phyloP scores from a whole-genome alignment of 2,797 vertebrate genomes.

The Phrynocephalus forsythii region DNA sequence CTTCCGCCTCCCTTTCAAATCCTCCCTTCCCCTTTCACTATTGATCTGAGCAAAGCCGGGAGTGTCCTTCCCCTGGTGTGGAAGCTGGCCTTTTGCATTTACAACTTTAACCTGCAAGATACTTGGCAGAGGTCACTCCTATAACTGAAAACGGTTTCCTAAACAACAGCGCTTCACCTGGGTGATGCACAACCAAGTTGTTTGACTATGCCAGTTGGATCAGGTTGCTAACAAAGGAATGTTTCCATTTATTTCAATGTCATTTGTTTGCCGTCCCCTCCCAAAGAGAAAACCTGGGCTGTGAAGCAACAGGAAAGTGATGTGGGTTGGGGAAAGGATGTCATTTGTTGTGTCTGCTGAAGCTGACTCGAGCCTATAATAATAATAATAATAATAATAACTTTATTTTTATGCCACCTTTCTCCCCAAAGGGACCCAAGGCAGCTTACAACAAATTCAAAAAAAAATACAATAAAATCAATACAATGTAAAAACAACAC shows the following conservation, averaged over 20 bases:
- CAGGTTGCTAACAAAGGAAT: neutral
- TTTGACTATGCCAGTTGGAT: neutral
- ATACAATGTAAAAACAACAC: too few species aligned
- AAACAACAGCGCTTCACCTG: neutral
- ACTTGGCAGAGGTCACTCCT: neutral
- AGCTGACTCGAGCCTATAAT: neutral
- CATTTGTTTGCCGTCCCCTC: neutral
- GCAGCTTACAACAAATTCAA: too few species aligned
- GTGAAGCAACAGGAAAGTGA: neutral
- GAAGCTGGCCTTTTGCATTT: neutral
- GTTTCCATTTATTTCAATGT: neutral
- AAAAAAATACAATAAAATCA: too few species aligned
- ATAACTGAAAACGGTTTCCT: neutral
- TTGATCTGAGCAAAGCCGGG: too few species aligned
- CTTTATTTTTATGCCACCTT: too few species aligned
- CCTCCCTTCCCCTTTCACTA: neutral
- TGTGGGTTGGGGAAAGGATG: neutral
- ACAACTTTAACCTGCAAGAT: neutral
- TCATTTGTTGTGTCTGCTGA: neutral
- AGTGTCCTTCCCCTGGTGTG: neutral
- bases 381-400: too few species aligned
- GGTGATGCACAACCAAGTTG: neutral
- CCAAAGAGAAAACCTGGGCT: neutral
- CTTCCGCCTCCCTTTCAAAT: neutral
- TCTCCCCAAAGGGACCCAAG: too few species aligned